A percentile compares a stretch with the other conserved stretches of the same genome.
These are phyloP conservation scores for Phymorhynchus buccinoides DNA, from an alignment of 1,140 invertebrate species.

Conservation along the genomic window DNA sequence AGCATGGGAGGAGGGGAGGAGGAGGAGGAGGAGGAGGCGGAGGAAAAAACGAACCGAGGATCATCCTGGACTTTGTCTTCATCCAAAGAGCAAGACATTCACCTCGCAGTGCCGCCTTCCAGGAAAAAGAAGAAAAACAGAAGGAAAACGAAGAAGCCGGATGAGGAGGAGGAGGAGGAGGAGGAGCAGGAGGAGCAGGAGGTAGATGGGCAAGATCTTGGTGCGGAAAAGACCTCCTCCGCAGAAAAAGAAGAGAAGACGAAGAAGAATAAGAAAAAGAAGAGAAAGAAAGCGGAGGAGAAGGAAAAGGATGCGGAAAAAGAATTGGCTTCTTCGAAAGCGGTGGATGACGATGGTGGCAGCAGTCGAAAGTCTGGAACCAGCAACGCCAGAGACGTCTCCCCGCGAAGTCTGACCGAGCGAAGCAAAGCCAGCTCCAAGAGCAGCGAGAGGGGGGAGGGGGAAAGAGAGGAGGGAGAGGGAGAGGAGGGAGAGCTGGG, in stretches of 20 bases:
- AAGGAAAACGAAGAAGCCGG: background rate
- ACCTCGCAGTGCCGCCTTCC: background rate
- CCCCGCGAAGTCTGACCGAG: background rate
- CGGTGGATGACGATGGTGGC: background rate
- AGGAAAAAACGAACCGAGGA: slow-evolving; percentile 1
- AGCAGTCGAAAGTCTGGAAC: background rate
- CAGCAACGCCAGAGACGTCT: too few species aligned
- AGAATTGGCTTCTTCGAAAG: background rate
- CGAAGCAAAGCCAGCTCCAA: background rate
- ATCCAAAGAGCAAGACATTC: background rate
- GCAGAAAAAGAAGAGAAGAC: slow-evolving; percentile 13
- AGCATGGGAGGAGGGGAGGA: background rate
- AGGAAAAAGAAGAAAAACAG: background rate
- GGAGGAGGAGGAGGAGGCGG: background rate
- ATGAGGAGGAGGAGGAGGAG: background rate
- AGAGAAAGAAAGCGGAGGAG: background rate
- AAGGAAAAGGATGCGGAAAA: background rate
- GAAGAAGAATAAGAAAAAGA: slow-evolving; percentile 19
- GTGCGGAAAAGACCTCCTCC: background rate
- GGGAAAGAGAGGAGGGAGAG: background rate
- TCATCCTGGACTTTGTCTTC: background rate
- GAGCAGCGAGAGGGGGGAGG: background rate
- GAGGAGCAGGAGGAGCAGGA: background rate
- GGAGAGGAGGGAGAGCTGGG: background rate
- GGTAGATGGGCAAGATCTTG: background rate